Evolutionary conservation across 2,113 vertebrate species (phyloP), one percentile per base, ranked within the genome.

Genomic region (Jacana jacana): DNA sequence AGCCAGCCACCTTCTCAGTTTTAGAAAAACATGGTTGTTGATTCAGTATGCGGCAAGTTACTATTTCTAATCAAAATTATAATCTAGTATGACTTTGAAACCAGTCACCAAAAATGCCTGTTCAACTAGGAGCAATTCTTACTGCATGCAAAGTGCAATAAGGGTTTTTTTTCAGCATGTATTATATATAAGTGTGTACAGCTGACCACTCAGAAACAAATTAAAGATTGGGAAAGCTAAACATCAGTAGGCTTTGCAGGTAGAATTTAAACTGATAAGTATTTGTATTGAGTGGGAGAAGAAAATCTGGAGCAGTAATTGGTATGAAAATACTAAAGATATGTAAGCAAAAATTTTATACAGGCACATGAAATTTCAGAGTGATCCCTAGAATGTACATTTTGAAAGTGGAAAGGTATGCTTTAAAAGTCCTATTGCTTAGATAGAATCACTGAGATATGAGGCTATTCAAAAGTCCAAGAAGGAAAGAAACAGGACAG

Each of bases 401-500:
- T 81, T 87, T 71, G 35, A 75, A 93, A 84, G 39, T 42, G 35
- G 42, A 75, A 91, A 71, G 28, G 33, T 63, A 28, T 13, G 6
- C 19, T 85, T 54, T 71, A 42, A 68, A 39, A 86, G 48, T 85
- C 55, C 27, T 46, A 33, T 88, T 88, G 81, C 12, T 55, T 81
- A 42, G n/a, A 46, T 31, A 92, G 31, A 66, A 58, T 57, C 27
- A 63, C 68, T 66, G 55, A 73, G 35, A 30, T 63, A 81, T 11
- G 37, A 48, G 19, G 19, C 58, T 88, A 27, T 88, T 86, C 80
- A 44, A 42, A 90, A 92, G 51, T 70, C 51, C 60, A 73, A 58
- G 60, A 76, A 88, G 76, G 49, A 73, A 77, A 93, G 68, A 92
- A 95, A 81, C n/a, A 58, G 71, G 77, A 75, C 80, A 81, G 83